These are phyloP conservation scores for Helicoverpa zea DNA, from an alignment of 1,140 invertebrate genomes.

Conservation along the genomic window DNA sequence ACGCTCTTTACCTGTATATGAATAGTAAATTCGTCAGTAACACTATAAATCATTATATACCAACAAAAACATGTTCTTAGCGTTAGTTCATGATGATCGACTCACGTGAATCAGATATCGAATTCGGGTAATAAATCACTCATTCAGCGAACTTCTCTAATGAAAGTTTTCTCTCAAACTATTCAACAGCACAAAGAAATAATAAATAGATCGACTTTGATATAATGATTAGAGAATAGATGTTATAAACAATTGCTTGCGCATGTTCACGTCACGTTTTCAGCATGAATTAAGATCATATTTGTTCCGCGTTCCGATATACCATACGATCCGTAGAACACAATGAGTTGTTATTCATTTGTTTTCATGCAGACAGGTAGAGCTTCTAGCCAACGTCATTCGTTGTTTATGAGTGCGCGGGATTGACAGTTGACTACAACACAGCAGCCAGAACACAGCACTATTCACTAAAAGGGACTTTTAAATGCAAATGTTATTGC, in stretches of 20 bases:
- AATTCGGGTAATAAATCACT: not conserved
- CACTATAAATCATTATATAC: not conserved
- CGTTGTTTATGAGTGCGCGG: not conserved
- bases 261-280: not conserved
- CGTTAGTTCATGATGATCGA: too few relatives aligned
- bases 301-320: not conserved
- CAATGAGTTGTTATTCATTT: not conserved
- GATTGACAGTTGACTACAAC: not conserved
- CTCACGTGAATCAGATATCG: not conserved
- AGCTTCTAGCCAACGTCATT: not conserved
- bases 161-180: not conserved
- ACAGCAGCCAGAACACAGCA: too few relatives aligned
- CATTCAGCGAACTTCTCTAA: not conserved
- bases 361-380: not conserved
- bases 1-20: too few relatives aligned
- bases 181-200: not conserved
- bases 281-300: not conserved
- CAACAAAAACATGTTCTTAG: not conserved
- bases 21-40: not conserved
- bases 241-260: not conserved
- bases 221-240: conserved; percentile 5
- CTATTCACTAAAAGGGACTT: too few relatives aligned
- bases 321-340: not conserved
- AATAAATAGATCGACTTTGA: conserved; percentile 8
- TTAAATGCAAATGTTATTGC: too few relatives aligned